A percentile compares a stretch with the other conserved stretches of the same genome.
phyloP scores from a whole-genome alignment of 2,888 invertebrate species.

The Antitype chi region DNA sequence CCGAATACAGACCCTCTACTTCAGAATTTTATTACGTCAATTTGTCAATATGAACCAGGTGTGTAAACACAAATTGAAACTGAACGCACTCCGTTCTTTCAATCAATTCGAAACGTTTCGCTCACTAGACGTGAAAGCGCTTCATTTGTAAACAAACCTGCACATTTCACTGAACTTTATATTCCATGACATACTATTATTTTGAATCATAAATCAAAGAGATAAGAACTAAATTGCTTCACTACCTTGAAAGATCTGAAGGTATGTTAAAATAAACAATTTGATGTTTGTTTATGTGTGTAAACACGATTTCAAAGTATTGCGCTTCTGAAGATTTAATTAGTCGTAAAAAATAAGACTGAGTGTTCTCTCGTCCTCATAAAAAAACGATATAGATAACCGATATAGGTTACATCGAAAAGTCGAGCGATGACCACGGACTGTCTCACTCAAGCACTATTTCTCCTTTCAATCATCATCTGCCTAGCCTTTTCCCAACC shows the following conservation, averaged over 20 bases:
- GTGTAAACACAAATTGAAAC: slow-evolving; percentile 44
- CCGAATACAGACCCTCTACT: not conserved
- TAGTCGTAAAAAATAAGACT: slow-evolving; percentile 26
- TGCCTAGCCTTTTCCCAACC: too few species aligned
- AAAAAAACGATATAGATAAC: not conserved
- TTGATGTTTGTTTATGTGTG: slow-evolving; percentile 23
- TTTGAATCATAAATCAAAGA: slow-evolving; percentile 22
- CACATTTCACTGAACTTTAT: slow-evolving; percentile 24
- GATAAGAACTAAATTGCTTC: slow-evolving; percentile 16
- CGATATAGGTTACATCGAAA: not conserved
- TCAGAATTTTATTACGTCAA: not conserved
- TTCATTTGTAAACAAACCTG: slow-evolving; percentile 58
- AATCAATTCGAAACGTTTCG: slow-evolving; percentile 58
- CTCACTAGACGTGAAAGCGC: slow-evolving; percentile 52
- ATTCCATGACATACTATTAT: slow-evolving; percentile 4
- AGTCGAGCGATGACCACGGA: not conserved
- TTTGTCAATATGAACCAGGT: slow-evolving; percentile 13
- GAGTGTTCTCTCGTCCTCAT: not conserved
- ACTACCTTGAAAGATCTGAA: slow-evolving; percentile 8
- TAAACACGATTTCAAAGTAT: slow-evolving; percentile 45
- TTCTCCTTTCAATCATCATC: too few species aligned
- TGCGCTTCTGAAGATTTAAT: slow-evolving; percentile 35
- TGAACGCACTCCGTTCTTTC: slow-evolving; percentile 48
- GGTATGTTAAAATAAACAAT: slow-evolving; percentile 42
- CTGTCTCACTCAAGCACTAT: not conserved